phyloP scores from a whole-genome alignment of 1,140 invertebrate species.

The Homarus americanus region DNA sequence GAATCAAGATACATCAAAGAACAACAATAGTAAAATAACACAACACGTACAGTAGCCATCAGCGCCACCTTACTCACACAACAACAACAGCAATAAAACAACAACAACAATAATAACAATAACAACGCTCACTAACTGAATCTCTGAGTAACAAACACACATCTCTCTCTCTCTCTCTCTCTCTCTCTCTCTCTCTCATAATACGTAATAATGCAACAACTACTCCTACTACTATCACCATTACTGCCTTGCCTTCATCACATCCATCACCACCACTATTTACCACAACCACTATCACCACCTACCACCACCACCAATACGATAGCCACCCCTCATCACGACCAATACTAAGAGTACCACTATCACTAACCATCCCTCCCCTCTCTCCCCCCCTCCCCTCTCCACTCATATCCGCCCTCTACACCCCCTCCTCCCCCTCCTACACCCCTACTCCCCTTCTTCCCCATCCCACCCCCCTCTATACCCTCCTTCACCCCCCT shows the following conservation, averaged over 20 bases:
- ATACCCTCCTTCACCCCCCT: too few relatives aligned
- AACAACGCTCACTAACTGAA: too few relatives aligned
- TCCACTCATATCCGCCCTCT: too few relatives aligned
- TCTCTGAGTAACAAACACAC: background rate
- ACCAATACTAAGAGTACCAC: background rate
- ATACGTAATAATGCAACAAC: slow-evolving; percentile 10
- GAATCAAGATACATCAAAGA: too few relatives aligned
- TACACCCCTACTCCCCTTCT: too few relatives aligned
- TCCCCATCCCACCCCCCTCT: background rate
- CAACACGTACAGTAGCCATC: too few relatives aligned
- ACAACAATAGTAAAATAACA: too few relatives aligned
- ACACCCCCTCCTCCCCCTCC: background rate
- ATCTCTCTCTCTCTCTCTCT: background rate
- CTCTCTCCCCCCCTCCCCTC: too few relatives aligned
- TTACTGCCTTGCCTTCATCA: background rate
- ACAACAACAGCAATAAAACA: too few relatives aligned
- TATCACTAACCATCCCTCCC: background rate
- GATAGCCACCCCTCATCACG: too few relatives aligned
- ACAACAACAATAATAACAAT: too few relatives aligned
- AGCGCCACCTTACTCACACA: too few relatives aligned
- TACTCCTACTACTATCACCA: slow-evolving; percentile 9
- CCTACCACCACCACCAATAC: background rate
- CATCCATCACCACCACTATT: background rate
- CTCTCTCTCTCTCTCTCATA: background rate
- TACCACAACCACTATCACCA: background rate